phyloP scores from a whole-genome alignment of 2,113 vertebrate genomes.

The Emydocephalus ijimae region DNA sequence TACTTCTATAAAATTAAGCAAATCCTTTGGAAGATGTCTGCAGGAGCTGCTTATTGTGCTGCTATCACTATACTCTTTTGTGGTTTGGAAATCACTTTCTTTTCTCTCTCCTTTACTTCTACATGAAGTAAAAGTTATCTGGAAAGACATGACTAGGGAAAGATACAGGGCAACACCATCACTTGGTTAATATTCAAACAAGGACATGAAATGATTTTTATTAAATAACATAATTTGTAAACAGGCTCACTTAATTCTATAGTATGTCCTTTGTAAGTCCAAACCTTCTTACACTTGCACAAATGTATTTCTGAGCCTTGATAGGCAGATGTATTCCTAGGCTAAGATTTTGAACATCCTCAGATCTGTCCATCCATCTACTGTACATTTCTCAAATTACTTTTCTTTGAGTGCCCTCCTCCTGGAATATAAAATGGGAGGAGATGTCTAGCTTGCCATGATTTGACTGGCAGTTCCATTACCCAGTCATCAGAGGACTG shows the following conservation, averaged over 20 bases:
- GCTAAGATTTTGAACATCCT: neutral
- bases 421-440: neutral
- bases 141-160: neutral
- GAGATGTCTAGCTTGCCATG: neutral
- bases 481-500: neutral
- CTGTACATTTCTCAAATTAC: neutral
- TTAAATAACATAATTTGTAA: neutral
- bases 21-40: neutral
- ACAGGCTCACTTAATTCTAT: neutral
- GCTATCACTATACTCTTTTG: neutral
- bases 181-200: neutral
- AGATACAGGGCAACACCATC: neutral
- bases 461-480: neutral
- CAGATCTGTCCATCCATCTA: neutral
- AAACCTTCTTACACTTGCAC: neutral
- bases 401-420: neutral
- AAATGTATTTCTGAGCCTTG: neutral
- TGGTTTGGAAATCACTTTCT: neutral
- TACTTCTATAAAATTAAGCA: neutral
- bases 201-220: neutral
- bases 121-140: neutral
- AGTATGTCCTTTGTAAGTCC: neutral
- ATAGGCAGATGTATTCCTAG: neutral
- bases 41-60: neutral
- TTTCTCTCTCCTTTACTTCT: neutral